Base-by-base conservation (phyloP, 2,888 invertebrate genomes). In the Erebia epiphron region DNA sequence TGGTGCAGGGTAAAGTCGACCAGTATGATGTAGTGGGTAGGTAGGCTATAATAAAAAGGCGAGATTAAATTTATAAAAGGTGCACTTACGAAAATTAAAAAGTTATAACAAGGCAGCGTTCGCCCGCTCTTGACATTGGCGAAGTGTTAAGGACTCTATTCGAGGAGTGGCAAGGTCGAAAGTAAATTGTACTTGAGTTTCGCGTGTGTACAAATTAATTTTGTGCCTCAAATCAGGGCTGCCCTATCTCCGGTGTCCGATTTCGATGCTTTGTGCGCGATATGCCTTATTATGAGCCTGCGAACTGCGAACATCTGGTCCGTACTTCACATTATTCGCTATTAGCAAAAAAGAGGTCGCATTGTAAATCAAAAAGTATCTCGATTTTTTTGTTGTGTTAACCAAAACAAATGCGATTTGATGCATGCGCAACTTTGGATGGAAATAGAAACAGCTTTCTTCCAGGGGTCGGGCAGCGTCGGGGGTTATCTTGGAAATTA, bases 191-290 rank as follows among this genome's bases (percentile, higher is more conserved):
- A 75, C 76, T 71, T 76, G 73, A 75, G 74, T 83, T 83, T 82
- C 72, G 67, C 68, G 75, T 71, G 76, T 72, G 84, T 78, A 84
- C 79, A 78, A 77, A 70, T 81, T 86, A 79, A 85, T 79, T 84
- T 86, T 87, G 90, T 84, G 77, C 79, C 77, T 79, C 80, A 83
- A 86, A 86, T 86, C 87, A 84, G 86, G 80, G 83, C 84, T 89
- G 88, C 89, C 89, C 91, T 91, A 91, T 91, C 92, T 88, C 87
- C 89, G 91, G 93, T 93, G 92, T 93, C 91, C 86, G 89, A 92
- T 93, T 91, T 89, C 93, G 86, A 88, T 87, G 87, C 90, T 91
- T 93, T 93, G 91, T 92, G 83, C 86, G 83, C 92, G 93, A 93
- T 92, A 91, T 83, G 88, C 86, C 93, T 93, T 92, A 93, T 93